Conservation (phyloP, 2,113 vertebrate species). For the Ctenodactylus gundi region DNA sequence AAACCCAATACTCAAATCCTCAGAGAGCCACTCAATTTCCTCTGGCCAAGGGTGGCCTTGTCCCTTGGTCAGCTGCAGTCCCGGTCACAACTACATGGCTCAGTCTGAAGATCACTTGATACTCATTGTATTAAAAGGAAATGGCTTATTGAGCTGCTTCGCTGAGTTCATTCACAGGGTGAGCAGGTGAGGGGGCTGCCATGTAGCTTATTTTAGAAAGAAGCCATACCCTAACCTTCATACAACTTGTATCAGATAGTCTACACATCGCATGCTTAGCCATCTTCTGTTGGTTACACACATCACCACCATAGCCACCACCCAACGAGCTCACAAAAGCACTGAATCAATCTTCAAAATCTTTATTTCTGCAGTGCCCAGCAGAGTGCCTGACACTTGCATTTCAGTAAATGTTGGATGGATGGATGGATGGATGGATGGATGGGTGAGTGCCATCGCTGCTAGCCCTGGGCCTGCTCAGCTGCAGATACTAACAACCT, state of each 20-base stretch:
- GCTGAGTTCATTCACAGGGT: not conserved
- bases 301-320: not conserved
- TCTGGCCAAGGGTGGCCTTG: not conserved
- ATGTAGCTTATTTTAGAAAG: slow-evolving; percentile 40
- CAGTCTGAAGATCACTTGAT: not conserved
- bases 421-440: not conserved
- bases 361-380: slow-evolving; percentile 17
- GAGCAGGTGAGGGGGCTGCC: not conserved
- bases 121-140: not conserved
- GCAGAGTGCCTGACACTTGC: not conserved
- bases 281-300: not conserved
- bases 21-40: not conserved
- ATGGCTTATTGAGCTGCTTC: not conserved
- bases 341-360: not conserved
- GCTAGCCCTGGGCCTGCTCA: not conserved
- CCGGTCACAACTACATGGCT: not conserved
- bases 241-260: not conserved
- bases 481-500: not conserved
- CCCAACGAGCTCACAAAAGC: not conserved
- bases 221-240: not conserved
- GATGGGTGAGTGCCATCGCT: not conserved
- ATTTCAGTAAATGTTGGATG: not conserved
- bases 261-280: not conserved
- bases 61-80: not conserved
- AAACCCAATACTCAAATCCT: accelerated